Conservation (phyloP, 2,113 vertebrate genomes). For the Phyllostomus discolor region DNA sequence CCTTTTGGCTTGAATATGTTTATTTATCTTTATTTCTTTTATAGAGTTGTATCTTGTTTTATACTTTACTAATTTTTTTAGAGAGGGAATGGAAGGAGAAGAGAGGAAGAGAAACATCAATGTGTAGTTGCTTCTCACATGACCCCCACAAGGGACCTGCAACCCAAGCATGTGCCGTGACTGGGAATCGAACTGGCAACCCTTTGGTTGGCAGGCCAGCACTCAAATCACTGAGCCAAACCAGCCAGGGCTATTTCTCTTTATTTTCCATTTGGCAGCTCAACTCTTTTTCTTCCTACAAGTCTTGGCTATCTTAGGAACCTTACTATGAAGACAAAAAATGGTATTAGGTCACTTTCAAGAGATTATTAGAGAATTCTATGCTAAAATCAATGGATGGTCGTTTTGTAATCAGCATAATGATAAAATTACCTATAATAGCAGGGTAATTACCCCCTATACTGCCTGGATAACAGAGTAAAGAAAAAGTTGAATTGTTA, state of each 20-base stretch:
- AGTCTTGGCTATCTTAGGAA: not conserved
- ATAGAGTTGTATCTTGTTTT: too few relatives aligned
- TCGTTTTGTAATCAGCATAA: not conserved
- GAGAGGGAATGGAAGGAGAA: too few relatives aligned
- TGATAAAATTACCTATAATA: not conserved
- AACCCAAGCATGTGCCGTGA: too few relatives aligned
- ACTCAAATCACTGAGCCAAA: too few relatives aligned
- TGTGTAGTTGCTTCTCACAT: too few relatives aligned
- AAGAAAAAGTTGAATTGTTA: not conserved
- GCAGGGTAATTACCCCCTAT: rapidly evolving
- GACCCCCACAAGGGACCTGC: too few relatives aligned
- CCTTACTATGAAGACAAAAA: not conserved
- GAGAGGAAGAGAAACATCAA: too few relatives aligned
- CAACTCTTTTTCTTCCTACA: not conserved
- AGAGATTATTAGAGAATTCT: not conserved
- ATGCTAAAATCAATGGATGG: rapidly evolving
- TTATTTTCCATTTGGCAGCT: not conserved
- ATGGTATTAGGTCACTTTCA: not conserved
- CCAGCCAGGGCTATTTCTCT: not conserved
- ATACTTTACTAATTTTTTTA: too few relatives aligned
- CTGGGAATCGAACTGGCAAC: too few relatives aligned
- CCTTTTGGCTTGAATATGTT: too few relatives aligned
- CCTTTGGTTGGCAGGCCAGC: too few relatives aligned
- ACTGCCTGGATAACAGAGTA: not conserved
- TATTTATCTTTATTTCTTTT: not conserved